Percentiles rank a stretch among this genome's conserved stretches.
Evolutionary conservation across 2,888 invertebrate species (phyloP).

Genomic region (Platerodrilus igneus): DNA sequence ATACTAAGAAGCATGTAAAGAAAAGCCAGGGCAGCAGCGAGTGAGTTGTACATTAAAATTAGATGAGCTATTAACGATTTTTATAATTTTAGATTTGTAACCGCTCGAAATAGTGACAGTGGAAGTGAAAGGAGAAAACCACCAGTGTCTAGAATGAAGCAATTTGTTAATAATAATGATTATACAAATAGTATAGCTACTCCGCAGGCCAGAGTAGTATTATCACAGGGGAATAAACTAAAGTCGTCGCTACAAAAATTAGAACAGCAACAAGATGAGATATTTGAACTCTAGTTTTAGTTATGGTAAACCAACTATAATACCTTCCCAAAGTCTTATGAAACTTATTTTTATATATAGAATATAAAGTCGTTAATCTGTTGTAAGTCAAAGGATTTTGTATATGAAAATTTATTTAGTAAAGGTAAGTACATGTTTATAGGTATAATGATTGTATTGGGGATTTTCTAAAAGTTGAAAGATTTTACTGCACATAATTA

Average conservation of each 20-base stretch:
- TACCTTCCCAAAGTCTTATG: no score
- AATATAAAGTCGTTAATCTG: no score
- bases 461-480: no score
- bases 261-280: constrained; percentile 81
- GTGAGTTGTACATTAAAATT: constrained; percentile 68
- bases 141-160: constrained; percentile 43
- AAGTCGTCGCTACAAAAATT: constrained; percentile 75
- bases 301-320: no score
- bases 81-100: constrained; percentile 37
- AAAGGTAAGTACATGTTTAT: no score
- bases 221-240: constrained; percentile 76
- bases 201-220: constrained; percentile 57
- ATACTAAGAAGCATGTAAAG: constrained; percentile 77
- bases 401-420: no score
- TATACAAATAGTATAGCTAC: constrained; percentile 36
- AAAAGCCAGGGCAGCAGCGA: constrained; percentile 75
- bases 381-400: no score
- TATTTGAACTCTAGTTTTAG: constrained; percentile 85
- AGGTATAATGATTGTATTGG: no score
- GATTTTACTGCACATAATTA: no score
- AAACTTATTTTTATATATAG: no score
- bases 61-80: no score
- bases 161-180: constrained; percentile 42
- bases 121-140: constrained; percentile 39
- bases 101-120: constrained; percentile 29